Percentiles rank a stretch among this genome's conserved stretches.
Conservation (phyloP, 2,113 vertebrate species). For the Promerops cafer region DNA sequence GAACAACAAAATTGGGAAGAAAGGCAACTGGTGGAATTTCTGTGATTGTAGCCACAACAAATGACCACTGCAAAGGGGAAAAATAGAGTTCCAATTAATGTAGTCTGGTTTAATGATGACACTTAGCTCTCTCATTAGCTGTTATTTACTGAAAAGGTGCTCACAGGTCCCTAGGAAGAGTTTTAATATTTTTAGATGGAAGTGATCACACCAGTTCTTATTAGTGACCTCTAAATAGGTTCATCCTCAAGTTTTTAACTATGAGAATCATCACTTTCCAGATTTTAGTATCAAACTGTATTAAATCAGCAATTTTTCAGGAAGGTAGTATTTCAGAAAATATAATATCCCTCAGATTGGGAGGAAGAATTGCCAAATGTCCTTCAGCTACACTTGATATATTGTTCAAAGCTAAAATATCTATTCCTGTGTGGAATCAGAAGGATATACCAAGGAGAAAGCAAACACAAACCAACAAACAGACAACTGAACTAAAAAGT, state of each 20-base stretch:
- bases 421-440: neutral
- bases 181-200: neutral
- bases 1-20: slow-evolving; percentile 92
- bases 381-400: neutral
- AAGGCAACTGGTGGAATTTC: slow-evolving; percentile 92
- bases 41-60: slow-evolving; percentile 91
- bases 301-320: neutral
- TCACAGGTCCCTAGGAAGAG: neutral
- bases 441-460: neutral
- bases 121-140: neutral
- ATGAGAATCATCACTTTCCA: neutral
- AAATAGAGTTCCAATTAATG: neutral
- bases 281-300: neutral
- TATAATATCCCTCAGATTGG: neutral
- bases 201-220: neutral
- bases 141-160: neutral
- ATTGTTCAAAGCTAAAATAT: neutral
- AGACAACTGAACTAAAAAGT: neutral
- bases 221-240: neutral
- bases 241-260: neutral
- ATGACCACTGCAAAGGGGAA: slow-evolving; percentile 81
- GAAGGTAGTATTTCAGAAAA: neutral
- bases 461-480: neutral
- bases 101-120: neutral
- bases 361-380: neutral